phyloP scores from a whole-genome alignment of 1,140 invertebrate species.

The Sitophilus oryzae region DNA sequence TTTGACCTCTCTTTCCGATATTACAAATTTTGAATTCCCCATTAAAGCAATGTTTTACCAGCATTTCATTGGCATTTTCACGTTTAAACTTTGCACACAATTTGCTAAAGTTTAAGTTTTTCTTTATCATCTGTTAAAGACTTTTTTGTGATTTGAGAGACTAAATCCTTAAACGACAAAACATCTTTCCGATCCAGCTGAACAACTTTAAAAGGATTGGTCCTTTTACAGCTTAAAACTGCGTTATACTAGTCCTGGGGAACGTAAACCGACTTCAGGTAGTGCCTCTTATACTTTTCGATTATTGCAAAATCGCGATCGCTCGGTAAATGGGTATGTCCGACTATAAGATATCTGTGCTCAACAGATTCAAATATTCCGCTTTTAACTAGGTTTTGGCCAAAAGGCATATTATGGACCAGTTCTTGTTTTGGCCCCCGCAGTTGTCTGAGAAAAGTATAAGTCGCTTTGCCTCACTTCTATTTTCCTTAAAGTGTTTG shows the following conservation, averaged over 20 bases:
- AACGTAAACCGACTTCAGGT: neutral
- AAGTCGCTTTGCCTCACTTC: neutral
- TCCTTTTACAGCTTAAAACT: neutral
- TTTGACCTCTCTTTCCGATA: constrained; percentile 7
- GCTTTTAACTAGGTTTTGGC: neutral
- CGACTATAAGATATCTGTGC: constrained; percentile 1
- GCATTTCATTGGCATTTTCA: neutral
- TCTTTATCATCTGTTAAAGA: constrained; percentile 1
- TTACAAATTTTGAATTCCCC: neutral
- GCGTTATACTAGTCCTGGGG: constrained; percentile 7
- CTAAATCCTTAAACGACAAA: neutral
- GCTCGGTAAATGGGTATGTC: neutral
- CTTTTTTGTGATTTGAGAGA: neutral
- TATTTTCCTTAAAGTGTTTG: constrained; percentile 5
- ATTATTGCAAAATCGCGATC: constrained; percentile 6
- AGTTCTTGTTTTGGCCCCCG: neutral
- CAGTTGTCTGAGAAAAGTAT: neutral
- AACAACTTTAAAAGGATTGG: constrained; percentile 4
- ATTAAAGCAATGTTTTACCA: too few species aligned
- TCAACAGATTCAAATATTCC: neutral
- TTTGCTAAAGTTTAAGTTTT: neutral
- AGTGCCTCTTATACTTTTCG: constrained; percentile 1
- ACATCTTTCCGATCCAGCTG: neutral
- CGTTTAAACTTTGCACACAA: neutral
- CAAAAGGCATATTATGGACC: neutral